Conservation (phyloP, 2,113 vertebrate genomes). For the Ursus arctos region DNA sequence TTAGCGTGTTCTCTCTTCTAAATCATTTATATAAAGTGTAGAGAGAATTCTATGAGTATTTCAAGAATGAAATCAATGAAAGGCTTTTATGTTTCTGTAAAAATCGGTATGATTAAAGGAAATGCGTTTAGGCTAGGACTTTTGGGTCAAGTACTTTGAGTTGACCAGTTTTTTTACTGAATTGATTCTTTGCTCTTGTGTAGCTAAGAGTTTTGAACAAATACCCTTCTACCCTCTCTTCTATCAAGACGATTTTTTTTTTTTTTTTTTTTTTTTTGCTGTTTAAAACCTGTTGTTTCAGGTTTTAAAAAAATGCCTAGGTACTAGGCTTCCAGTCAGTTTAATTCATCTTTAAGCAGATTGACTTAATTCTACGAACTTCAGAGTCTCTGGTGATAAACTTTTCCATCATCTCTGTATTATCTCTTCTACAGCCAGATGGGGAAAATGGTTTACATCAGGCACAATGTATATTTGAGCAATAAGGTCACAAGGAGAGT, state of each 20-base stretch:
- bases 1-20: neutral
- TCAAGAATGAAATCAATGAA: neutral
- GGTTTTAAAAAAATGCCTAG: neutral
- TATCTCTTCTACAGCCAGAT: conserved; percentile 47
- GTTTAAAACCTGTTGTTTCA: neutral
- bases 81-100: neutral
- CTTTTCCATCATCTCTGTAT: neutral
- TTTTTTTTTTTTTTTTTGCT: neutral
- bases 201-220: neutral
- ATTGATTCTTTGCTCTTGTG: neutral
- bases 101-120: neutral
- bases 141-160: neutral
- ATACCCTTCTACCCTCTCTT: neutral
- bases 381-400: neutral
- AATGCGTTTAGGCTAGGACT: neutral
- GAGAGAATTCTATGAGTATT: neutral
- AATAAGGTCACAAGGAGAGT: neutral
- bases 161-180: neutral
- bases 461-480: conserved; percentile 67
- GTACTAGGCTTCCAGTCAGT: neutral
- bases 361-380: neutral
- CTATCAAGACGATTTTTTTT: neutral
- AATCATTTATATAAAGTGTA: neutral
- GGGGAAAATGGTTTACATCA: conserved; percentile 69
- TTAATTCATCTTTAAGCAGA: neutral